These are phyloP conservation scores for Empis stercorea DNA, from an alignment of 2,888 invertebrate species.

Conservation along the genomic window DNA sequence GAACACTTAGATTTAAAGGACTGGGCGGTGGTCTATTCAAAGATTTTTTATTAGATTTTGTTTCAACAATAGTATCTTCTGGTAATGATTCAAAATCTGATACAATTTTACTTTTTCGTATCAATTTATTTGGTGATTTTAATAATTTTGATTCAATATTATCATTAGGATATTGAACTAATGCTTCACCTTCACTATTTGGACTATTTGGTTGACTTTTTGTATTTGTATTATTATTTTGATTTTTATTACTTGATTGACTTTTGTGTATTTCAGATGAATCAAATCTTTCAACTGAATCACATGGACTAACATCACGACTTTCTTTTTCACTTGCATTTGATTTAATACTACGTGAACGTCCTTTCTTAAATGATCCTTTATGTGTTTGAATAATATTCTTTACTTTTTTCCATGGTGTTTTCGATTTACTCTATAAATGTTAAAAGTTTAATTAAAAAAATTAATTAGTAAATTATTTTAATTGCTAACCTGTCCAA, in stretches of 20 bases:
- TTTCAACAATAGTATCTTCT: slow-evolving; percentile 30
- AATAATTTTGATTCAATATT: slow-evolving; percentile 11
- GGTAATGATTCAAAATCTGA: slow-evolving; percentile 33
- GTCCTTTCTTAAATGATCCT: slow-evolving; percentile 14
- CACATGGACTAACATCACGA: slow-evolving; percentile 16
- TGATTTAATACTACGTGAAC: slow-evolving; percentile 15
- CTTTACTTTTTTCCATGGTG: slow-evolving; percentile 67
- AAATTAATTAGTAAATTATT: background rate
- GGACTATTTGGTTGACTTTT: background rate
- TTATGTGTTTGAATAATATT: slow-evolving; percentile 55
- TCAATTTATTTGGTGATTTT: slow-evolving; percentile 11
- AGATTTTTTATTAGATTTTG: slow-evolving; percentile 17
- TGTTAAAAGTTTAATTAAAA: background rate
- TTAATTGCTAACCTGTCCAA: background rate
- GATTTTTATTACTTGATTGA: background rate
- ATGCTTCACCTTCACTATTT: background rate
- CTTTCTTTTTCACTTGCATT: slow-evolving; percentile 11
- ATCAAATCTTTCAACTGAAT: background rate
- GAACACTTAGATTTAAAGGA: slow-evolving; percentile 28
- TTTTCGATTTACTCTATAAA: slow-evolving; percentile 41
- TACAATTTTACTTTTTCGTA: slow-evolving; percentile 16
- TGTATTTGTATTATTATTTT: no score
- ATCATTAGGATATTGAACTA: slow-evolving; percentile 9
- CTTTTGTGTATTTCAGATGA: background rate
- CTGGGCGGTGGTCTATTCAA: slow-evolving; percentile 26